These are phyloP conservation scores for Lerista edwardsae DNA, from an alignment of 2,797 vertebrate genomes.

Conservation along the genomic window DNA sequence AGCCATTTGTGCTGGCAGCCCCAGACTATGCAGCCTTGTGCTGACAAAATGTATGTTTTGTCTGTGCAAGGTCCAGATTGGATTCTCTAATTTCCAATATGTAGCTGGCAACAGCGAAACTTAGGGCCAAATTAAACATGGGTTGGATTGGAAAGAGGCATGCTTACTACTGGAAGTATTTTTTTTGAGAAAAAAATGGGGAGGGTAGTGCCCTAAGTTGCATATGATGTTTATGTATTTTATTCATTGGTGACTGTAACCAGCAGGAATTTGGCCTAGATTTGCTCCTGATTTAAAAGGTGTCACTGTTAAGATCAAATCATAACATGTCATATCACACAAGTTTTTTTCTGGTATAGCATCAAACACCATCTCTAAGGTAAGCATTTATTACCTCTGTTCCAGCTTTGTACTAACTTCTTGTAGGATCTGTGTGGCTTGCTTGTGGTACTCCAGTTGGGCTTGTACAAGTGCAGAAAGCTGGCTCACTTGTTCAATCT, in stretches of 20 bases:
- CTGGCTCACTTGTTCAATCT: constrained; percentile 99
- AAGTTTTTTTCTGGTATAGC: too few relatives aligned
- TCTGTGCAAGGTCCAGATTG: too few relatives aligned
- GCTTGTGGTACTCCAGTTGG: constrained; percentile 95
- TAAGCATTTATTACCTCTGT: constrained; percentile 81
- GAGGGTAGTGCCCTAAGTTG: not conserved
- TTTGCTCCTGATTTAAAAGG: not conserved
- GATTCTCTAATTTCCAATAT: too few relatives aligned
- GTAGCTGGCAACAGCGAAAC: too few relatives aligned
- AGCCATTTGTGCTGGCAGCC: too few relatives aligned
- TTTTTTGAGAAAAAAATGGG: too few relatives aligned
- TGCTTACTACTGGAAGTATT: too few relatives aligned
- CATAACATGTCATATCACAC: not conserved
- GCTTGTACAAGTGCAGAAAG: constrained; percentile 93
- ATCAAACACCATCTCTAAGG: too few relatives aligned
- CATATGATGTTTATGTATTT: not conserved
- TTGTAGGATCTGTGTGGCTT: constrained; percentile 92
- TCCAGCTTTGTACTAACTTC: constrained; percentile 92
- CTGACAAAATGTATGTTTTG: too few relatives aligned
- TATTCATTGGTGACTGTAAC: not conserved
- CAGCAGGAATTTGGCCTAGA: not conserved
- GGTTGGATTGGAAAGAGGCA: too few relatives aligned
- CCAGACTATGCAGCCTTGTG: too few relatives aligned
- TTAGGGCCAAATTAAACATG: too few relatives aligned
- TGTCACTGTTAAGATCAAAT: not conserved